Base-by-base conservation (phyloP, 2,113 vertebrate genomes). In the human (Homo sapiens) region DNA sequence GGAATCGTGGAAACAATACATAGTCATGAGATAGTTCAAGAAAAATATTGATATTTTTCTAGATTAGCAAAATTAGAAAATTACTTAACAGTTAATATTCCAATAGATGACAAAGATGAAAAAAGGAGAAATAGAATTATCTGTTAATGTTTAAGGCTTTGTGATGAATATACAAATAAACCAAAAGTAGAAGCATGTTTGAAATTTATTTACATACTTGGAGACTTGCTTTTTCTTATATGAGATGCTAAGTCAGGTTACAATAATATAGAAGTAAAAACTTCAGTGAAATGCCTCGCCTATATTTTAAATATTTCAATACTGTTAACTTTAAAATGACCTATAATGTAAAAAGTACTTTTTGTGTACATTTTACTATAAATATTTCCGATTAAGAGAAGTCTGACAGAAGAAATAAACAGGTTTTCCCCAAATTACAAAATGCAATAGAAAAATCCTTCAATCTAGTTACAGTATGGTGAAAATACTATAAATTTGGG, bases 271-370 rank as follows among this genome's bases (percentile, higher is more conserved):
- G 32, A 64, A 64, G 27, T 30, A 64, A 64, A 64, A 64, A 6
- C 22, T 45, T 88, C 52, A 95, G 43, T 68, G 97, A 97, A 76
- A 83, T 18, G 2, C 25, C 3, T 32, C 66, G 72, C 87, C 43
- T 83, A 59, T 73, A 72, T 59, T 85, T 83, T 75, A 92, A 48
- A n/a, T 9, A 79, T 55, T 57, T 85, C 80, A 43, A 25, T 73
- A 48, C 45, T 64, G 14, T 61, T 93, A 68, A 90, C 73, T 97
- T 97, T 79, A 70, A 76, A 97, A 45, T 88, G 43, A 92, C 64
- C 32, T n/a, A 55, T 30, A 45, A 83, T 48, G 43, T 35, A 76
- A 89, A 48, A 79, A 76, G 14, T 48, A 81, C 45, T 75, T 40
- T 68, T 38, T 17, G 13, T 84, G 12, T 78, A 8, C 72, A 20